phyloP scores from a whole-genome alignment of 2,888 invertebrate species.

The Tinea trinotella region DNA sequence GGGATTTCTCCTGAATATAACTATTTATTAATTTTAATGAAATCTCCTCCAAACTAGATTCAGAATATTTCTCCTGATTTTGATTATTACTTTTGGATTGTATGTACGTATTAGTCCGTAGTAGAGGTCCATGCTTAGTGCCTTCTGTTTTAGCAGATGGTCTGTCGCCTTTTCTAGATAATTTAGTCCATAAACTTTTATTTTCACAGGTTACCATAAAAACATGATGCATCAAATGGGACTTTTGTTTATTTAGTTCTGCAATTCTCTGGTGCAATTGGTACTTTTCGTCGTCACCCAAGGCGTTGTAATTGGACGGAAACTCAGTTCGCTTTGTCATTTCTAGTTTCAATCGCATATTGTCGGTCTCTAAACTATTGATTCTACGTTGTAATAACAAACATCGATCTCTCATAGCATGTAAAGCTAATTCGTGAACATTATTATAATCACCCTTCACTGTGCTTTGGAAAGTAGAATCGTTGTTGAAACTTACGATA shows the following conservation, averaged over 20 bases:
- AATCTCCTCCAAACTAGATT: slow-evolving; percentile 83
- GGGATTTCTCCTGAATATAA: slow-evolving; percentile 78
- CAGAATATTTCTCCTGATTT: slow-evolving; percentile 66
- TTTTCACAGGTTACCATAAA: slow-evolving; percentile 88
- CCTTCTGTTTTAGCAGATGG: slow-evolving; percentile 28
- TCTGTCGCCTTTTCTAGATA: slow-evolving; percentile 64
- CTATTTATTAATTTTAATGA: slow-evolving; percentile 79
- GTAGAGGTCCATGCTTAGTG: slow-evolving; percentile 39
- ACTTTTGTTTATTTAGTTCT: slow-evolving; percentile 81
- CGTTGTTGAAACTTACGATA: slow-evolving; percentile 63
- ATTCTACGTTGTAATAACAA: slow-evolving; percentile 81
- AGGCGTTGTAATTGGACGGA: slow-evolving; percentile 39
- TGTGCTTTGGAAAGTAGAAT: slow-evolving; percentile 57
- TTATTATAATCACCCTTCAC: slow-evolving; percentile 52
- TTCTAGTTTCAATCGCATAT: slow-evolving; percentile 73
- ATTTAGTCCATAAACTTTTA: slow-evolving; percentile 82
- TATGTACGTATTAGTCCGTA: slow-evolving; percentile 76
- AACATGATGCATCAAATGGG: slow-evolving; percentile 82
- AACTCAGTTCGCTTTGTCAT: slow-evolving; percentile 38
- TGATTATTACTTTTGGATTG: slow-evolving; percentile 74
- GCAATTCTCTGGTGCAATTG: slow-evolving; percentile 75
- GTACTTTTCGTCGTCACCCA: slow-evolving; percentile 60
- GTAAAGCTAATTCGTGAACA: slow-evolving; percentile 80
- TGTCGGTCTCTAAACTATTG: slow-evolving; percentile 81
- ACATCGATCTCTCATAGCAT: slow-evolving; percentile 87